Evolutionary conservation across 2,888 invertebrate species (phyloP), one percentile per base, ranked within the genome.

Genomic region (Trachelus iudaicus): DNA sequence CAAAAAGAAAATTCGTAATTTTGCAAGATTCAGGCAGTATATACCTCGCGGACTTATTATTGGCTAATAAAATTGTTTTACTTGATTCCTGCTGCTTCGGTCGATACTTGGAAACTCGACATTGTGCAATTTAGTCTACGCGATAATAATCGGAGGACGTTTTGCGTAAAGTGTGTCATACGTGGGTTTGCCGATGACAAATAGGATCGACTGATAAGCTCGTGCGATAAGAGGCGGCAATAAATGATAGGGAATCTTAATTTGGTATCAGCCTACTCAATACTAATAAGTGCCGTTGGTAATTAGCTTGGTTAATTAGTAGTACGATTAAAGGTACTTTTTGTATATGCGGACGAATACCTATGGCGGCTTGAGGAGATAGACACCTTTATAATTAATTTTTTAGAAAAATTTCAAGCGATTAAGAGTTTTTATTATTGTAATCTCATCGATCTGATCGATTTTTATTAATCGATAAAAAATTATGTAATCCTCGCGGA

Each of bases 181-280:
- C 71, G 71, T 33, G 11, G 30, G 23, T 13, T 71, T 74, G n/a
- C 23, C 74, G 74, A n/a, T 35, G 74, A 74, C 74, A 74, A 74
- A 74, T n/a, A 74, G 35, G n/a, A 34, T 35, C 74, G 35, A n/a
- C 11, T 11, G 74, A 74, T 74, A 74, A 74, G 23, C 6, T 11
- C 1, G 6, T 30, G 23, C 34, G 33, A 75, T 76, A 78, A 78
- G 69, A 69, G 69, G 75, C 56, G 69, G 69, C 71, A 75, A 31
- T 34, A 35, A 37, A 73, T 69, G 82, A 82, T 81, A 80, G 79
- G 79, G 33, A 80, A 83, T 83, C 80, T 80, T 83, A 81, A 83
- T 80, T 81, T 80, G 79, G 81, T 76, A 79, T 79, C 80, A 73
- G 76, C 78, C 79, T 76, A 79, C 81, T 81, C 40, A 75, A 77